Percentiles rank a stretch among this genome's conserved stretches.
phyloP scores from a whole-genome alignment of 2,113 vertebrate genomes.

The Menura novaehollandiae region DNA sequence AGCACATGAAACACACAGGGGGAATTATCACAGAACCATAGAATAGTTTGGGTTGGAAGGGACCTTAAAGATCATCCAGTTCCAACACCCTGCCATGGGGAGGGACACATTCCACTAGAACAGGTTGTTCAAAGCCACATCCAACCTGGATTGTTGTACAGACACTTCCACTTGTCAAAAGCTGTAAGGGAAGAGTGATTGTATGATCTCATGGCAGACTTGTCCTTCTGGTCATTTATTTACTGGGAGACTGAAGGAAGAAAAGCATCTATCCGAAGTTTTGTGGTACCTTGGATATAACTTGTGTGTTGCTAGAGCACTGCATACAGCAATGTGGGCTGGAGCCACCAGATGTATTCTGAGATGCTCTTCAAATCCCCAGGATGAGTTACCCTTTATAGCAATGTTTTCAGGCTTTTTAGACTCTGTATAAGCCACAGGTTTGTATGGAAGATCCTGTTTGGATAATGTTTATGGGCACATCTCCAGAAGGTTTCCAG shows the following conservation, averaged over 20 bases:
- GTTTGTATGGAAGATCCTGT: neutral
- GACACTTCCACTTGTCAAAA: neutral
- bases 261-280: neutral
- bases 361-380: neutral
- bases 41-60: neutral
- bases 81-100: neutral
- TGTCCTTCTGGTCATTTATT: neutral
- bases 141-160: neutral
- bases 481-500: neutral
- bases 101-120: neutral
- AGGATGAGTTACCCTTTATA: rapidly evolving
- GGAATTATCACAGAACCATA: neutral
- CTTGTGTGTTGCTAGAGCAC: neutral
- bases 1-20: neutral
- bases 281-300: neutral
- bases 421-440: neutral
- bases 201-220: neutral
- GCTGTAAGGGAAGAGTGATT: neutral
- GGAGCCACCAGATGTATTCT: neutral
- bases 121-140: neutral
- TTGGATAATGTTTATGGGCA: neutral
- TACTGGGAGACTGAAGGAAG: neutral
- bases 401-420: neutral
- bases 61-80: neutral
- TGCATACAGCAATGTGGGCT: neutral